phyloP scores from a whole-genome alignment of 2,888 invertebrate species.

The Palloptera scutellata region DNA sequence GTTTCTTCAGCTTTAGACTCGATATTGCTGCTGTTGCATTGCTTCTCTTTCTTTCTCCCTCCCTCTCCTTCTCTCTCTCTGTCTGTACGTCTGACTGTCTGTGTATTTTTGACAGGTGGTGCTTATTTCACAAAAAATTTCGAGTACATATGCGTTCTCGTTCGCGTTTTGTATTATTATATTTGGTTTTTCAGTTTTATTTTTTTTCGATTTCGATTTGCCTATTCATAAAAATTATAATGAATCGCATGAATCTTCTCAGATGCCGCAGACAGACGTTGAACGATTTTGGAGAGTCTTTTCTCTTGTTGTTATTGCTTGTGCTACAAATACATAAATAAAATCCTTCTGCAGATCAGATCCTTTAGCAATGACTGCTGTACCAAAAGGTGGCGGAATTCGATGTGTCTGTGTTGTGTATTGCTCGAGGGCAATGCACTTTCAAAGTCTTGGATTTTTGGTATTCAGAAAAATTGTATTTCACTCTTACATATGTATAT shows the following conservation, averaged over 20 bases:
- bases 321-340: too few species aligned
- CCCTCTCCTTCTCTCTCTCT: conserved; percentile 34
- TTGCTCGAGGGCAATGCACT: not conserved
- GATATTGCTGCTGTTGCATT: conserved; percentile 26
- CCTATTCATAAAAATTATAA: conserved; percentile 38
- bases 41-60: conserved; percentile 38
- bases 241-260: not conserved
- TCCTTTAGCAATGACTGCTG: not conserved
- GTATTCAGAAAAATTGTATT: too few species aligned
- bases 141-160: conserved; percentile 31
- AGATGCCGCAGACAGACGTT: not conserved
- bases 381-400: not conserved
- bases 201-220: conserved; percentile 46
- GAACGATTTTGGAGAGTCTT: too few species aligned
- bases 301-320: too few species aligned
- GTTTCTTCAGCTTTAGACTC: conserved; percentile 28
- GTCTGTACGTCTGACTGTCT: conserved; percentile 21
- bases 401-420: conserved; percentile 1
- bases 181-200: conserved; percentile 35
- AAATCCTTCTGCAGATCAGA: not conserved
- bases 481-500: too few species aligned
- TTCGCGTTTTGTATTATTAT: conserved; percentile 40
- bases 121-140: conserved; percentile 40
- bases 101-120: conserved; percentile 59
- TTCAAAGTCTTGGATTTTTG: not conserved